Base-by-base conservation (phyloP, 2,888 invertebrate genomes). In the Tachina grossa region DNA sequence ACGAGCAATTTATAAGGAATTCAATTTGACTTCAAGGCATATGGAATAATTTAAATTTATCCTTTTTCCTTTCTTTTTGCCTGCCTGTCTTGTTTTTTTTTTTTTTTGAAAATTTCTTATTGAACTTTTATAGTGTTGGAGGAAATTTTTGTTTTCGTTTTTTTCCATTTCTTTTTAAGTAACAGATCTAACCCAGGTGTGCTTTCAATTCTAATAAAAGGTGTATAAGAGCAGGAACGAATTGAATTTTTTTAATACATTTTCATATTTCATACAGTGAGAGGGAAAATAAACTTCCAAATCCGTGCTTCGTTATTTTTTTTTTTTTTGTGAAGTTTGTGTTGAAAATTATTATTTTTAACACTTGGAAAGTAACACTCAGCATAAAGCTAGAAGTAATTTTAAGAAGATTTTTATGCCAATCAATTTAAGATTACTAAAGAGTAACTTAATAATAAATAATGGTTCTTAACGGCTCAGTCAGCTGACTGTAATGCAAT, bases 181-280 rank as follows among this genome's bases (percentile, higher is more conserved):
- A 66, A 63, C 85, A 83, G 79, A 79, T 79, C 76, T 83, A 82
- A 83, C 75, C 85, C 85, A 85, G 85, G 83, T 85, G 85, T 83
- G 85, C 72, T 79, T 85, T 85, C 83, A 83, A 85, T 85, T 85
- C 76, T 43, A 85, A 85, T 85, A 83, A 83, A 83, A 72, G 76
- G 59, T 82, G 31, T 75, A 49, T 22, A 51, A 51, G 49, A 55
- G 47, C 31, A 66, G 9, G n/a, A 39, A 41, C 31, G 31, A 63
- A 49, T 76, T 57, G n/a, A 16, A 57, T 47, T 71, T 75, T 41
- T 43, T n/a, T 43, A 31, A 49, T 43, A 3, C n/a, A 61, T 61
- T 69, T 78, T 61, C 51, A 41, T 53, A 63, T 69, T 22, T 14
- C 22, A 11, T 59, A 41, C 49, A 22, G 39, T 55, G 43, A 59